phyloP scores from a whole-genome alignment of 2,113 vertebrate genomes.

The Fregetta grallaria region DNA sequence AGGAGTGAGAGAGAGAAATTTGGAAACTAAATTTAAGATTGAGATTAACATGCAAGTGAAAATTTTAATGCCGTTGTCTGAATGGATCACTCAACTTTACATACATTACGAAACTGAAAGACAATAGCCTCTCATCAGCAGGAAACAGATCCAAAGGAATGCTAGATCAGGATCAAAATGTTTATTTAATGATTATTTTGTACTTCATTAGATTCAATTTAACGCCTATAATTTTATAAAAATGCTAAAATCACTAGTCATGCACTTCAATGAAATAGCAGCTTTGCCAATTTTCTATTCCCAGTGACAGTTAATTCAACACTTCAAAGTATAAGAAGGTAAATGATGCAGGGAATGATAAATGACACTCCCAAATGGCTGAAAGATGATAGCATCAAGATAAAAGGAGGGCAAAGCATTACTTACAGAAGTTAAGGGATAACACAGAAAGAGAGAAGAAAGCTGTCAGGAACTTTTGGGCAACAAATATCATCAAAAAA shows the following conservation, averaged over 20 bases:
- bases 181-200: conserved; percentile 3
- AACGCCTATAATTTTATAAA: not conserved
- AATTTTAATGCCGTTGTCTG: not conserved
- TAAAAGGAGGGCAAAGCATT: conserved; percentile 47
- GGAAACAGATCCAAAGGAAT: not conserved
- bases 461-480: conserved; percentile 39
- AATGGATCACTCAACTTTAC: not conserved
- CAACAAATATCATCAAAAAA: not conserved
- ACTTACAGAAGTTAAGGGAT: conserved; percentile 32
- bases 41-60: not conserved
- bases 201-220: conserved; percentile 1
- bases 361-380: conserved; percentile 77
- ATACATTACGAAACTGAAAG: not conserved
- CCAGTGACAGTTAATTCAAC: conserved; percentile 83
- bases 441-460: conserved; percentile 58
- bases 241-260: conserved; percentile 47
- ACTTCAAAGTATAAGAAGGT: conserved; percentile 81
- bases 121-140: not conserved
- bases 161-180: not conserved
- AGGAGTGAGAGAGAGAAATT: not conserved
- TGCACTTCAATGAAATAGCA: conserved; percentile 13
- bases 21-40: not conserved
- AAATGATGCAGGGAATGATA: conserved; percentile 84
- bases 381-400: conserved; percentile 79
- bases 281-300: conserved; percentile 59